A percentile compares a stretch with the other conserved stretches of the same genome.
Conservation (phyloP, 2,797 vertebrate genomes). For the Chelon auratus region DNA sequence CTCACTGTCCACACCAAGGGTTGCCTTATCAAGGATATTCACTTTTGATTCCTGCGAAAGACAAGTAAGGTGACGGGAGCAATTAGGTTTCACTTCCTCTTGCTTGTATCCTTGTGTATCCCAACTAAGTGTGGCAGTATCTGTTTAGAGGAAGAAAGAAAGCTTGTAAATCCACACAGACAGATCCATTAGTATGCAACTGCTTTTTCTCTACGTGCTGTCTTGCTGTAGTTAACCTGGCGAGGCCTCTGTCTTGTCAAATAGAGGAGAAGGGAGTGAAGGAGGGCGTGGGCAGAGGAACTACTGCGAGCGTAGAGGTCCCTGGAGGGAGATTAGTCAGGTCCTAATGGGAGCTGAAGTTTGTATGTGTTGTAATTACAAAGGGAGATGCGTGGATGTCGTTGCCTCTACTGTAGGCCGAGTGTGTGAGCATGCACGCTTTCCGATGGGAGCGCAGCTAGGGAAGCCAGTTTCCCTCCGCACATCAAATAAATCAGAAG, state of each 20-base stretch:
- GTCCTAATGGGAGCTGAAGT: slow-evolving; percentile 59
- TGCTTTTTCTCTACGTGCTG: slow-evolving; percentile 24
- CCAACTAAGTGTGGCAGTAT: slow-evolving; percentile 15
- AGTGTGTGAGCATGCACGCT: slow-evolving; percentile 53
- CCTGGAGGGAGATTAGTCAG: slow-evolving; percentile 64
- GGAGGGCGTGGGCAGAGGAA: slow-evolving; percentile 41
- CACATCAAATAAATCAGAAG: slow-evolving; percentile 78
- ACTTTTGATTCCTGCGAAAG: slow-evolving; percentile 2
- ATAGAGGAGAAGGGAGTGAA: slow-evolving; percentile 35
- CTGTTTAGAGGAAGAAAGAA: slow-evolving; percentile 30
- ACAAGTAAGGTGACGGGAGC: slow-evolving; percentile 4
- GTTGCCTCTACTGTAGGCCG: slow-evolving; percentile 32
- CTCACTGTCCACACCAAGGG: background rate
- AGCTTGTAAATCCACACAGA: slow-evolving; percentile 36
- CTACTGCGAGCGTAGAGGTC: slow-evolving; percentile 53
- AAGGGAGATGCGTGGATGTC: slow-evolving; percentile 56
- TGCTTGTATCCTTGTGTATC: slow-evolving; percentile 12
- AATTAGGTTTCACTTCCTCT: slow-evolving; percentile 37
- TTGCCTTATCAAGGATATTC: background rate
- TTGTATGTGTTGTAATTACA: slow-evolving; percentile 69
- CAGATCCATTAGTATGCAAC: slow-evolving; percentile 31
- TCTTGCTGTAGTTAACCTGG: slow-evolving; percentile 35
- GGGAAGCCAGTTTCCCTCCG: slow-evolving; percentile 68
- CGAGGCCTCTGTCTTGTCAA: slow-evolving; percentile 42
- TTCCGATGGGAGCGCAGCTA: slow-evolving; percentile 72